Evolutionary conservation across 2,888 invertebrate genomes (phyloP).

Genomic region (Melanostoma scalare): DNA sequence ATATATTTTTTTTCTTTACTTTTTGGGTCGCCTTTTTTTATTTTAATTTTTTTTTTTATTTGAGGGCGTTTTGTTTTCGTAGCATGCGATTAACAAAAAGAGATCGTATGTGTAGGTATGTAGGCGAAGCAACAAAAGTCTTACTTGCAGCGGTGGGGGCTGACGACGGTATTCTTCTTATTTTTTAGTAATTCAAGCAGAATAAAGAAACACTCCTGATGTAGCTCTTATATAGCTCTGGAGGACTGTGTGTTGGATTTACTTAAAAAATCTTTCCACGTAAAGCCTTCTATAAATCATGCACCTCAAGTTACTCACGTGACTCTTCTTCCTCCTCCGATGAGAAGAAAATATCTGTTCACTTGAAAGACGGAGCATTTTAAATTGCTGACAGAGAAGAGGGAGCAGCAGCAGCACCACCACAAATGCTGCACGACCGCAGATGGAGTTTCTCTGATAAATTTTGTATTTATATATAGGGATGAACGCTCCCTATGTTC

Average conservation of each 20-base stretch:
- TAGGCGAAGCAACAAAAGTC: conserved; percentile 7
- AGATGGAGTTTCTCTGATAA: conserved; percentile 45
- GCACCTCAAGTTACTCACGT: conserved; percentile 69
- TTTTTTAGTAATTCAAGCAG: conserved; percentile 37
- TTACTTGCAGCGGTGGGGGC: conserved; percentile 2
- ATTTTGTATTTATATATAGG: conserved; percentile 17
- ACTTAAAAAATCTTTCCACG: conserved; percentile 58
- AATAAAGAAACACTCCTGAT: conserved; percentile 33
- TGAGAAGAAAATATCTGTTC: conserved; percentile 19
- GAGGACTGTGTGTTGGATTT: conserved; percentile 29
- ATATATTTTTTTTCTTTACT: conserved; percentile 1
- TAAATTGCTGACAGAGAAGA: conserved; percentile 47
- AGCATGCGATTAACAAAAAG: no score
- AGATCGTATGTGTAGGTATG: no score
- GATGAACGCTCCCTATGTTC: not conserved
- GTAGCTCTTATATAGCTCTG: conserved; percentile 5
- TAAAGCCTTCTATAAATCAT: conserved; percentile 65
- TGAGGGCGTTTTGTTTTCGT: not conserved
- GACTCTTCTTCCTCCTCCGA: conserved; percentile 31
- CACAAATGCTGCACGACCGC: conserved; percentile 40
- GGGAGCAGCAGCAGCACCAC: not conserved
- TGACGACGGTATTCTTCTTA: not conserved
- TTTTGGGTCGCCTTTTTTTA: conserved; percentile 16
- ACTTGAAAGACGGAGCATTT: conserved; percentile 34
- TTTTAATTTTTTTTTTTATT: conserved; percentile 14